Evolutionary conservation across 2,797 vertebrate genomes (phyloP).

Genomic region (Characodon lateralis): DNA sequence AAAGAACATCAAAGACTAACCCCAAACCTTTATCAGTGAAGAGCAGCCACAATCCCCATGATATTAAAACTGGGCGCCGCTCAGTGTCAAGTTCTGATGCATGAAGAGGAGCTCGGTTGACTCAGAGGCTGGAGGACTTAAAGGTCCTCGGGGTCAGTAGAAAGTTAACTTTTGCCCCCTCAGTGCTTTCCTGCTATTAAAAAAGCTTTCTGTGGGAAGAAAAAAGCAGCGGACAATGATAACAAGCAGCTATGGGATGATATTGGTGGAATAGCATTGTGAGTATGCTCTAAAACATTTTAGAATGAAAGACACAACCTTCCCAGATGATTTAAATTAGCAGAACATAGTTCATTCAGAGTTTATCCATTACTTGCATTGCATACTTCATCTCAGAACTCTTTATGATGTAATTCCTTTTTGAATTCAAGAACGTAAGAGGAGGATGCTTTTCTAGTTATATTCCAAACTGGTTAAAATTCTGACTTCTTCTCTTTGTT

Average conservation of each 20-base stretch:
- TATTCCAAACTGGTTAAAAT: not conserved
- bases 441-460: not conserved
- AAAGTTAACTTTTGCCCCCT: constrained; percentile 64
- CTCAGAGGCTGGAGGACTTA: constrained; percentile 41
- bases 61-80: constrained; percentile 68
- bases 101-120: constrained; percentile 35
- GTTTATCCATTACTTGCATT: not conserved
- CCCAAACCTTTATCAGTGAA: constrained; percentile 70
- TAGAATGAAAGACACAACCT: not conserved
- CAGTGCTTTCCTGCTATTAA: constrained; percentile 45
- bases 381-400: not conserved
- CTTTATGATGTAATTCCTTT: not conserved
- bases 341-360: constrained; percentile 5
- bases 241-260: constrained; percentile 45
- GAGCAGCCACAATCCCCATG: constrained; percentile 68
- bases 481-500: not conserved
- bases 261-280: constrained; percentile 41
- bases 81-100: constrained; percentile 67
- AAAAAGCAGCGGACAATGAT: constrained; percentile 14
- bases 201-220: constrained; percentile 18
- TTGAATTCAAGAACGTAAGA: not conserved
- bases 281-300: constrained; percentile 4
- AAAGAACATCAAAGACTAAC: constrained; percentile 77
- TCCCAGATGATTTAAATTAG: not conserved
- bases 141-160: constrained; percentile 49